phyloP scores from a whole-genome alignment of 2,888 invertebrate species.

The Rotaria socialis region DNA sequence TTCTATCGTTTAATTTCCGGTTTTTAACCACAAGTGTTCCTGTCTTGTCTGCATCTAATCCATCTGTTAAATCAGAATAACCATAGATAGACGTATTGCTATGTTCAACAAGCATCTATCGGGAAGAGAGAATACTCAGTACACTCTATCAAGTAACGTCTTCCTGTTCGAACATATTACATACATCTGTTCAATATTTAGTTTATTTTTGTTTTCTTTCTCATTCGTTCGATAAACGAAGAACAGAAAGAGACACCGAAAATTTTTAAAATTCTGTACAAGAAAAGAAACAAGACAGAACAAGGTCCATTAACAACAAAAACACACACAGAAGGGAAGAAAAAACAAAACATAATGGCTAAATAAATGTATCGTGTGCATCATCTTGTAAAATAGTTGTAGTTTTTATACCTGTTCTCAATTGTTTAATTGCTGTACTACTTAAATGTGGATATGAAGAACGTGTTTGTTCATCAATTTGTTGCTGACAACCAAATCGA shows the following conservation, averaged over 20 bases:
- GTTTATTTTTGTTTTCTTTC: constrained; percentile 24
- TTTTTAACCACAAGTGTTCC: background rate
- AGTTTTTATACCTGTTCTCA: background rate
- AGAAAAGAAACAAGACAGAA: background rate
- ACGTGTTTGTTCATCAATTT: background rate
- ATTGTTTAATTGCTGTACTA: constrained; percentile 24
- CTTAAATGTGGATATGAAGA: constrained; percentile 32
- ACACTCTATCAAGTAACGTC: background rate
- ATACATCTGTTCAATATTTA: background rate
- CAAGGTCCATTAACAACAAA: background rate
- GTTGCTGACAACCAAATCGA: background rate
- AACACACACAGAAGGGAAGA: background rate
- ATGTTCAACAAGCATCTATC: background rate
- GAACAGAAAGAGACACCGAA: constrained; percentile 18
- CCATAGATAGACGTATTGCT: too few species aligned
- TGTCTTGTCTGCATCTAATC: background rate
- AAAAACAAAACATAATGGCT: background rate
- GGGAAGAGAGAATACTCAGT: background rate
- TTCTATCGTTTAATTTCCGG: background rate
- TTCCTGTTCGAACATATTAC: constrained; percentile 1
- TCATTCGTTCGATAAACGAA: background rate
- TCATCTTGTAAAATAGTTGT: background rate
- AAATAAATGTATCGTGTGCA: background rate
- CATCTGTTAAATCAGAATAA: background rate
- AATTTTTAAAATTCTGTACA: background rate